phyloP scores from a whole-genome alignment of 2,888 invertebrate genomes.

The Pterostichus niger region DNA sequence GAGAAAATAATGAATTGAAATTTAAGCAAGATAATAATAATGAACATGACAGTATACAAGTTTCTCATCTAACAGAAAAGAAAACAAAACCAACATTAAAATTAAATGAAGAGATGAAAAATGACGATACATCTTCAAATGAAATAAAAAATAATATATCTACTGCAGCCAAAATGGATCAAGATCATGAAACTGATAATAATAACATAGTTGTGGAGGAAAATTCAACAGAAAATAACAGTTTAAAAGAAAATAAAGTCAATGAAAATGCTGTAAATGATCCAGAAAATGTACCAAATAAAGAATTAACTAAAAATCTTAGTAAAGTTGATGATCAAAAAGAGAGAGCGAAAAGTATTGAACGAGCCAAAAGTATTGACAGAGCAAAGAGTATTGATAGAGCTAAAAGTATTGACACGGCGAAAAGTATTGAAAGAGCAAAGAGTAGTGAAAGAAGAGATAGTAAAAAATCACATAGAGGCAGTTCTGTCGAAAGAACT shows the following conservation, averaged over 20 bases:
- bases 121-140: too few species aligned
- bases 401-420: not conserved
- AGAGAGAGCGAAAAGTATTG: not conserved
- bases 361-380: not conserved
- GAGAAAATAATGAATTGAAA: too few species aligned
- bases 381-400: not conserved
- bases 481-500: not conserved
- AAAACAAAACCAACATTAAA: too few species aligned
- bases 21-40: too few species aligned
- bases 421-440: not conserved
- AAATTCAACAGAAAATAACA: not conserved
- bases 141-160: too few species aligned
- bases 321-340: too few species aligned
- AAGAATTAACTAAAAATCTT: not conserved
- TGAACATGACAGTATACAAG: too few species aligned
- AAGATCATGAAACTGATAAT: slow-evolving; percentile 11
- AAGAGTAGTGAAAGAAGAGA: not conserved
- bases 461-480: not conserved
- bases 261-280: not conserved
- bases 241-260: too few species aligned
- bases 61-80: too few species aligned
- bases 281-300: not conserved
- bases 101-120: too few species aligned
- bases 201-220: not conserved
- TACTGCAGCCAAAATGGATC: not conserved